These are phyloP conservation scores for Nowickia ferox DNA, from an alignment of 2,888 invertebrate genomes.

Conservation along the genomic window DNA sequence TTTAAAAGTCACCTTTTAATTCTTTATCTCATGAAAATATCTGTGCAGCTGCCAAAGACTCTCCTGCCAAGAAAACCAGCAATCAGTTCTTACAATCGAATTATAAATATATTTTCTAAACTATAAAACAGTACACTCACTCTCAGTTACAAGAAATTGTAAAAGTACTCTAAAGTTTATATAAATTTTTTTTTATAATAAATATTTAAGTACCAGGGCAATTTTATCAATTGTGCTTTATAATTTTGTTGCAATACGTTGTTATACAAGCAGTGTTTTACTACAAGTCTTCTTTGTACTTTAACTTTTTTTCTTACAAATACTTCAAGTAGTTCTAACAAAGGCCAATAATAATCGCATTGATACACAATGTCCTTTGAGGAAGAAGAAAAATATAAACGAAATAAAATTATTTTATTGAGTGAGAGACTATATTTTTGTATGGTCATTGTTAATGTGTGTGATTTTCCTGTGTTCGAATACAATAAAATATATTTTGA, in stretches of 20 bases:
- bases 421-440: constrained; percentile 49
- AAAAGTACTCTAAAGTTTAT: constrained; percentile 23
- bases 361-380: constrained; percentile 60
- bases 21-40: no score
- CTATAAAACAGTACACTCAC: constrained; percentile 28
- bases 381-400: constrained; percentile 15
- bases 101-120: constrained; percentile 45
- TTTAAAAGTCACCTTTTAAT: no score
- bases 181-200: constrained; percentile 32
- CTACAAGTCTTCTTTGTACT: constrained; percentile 37
- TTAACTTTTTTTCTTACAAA: constrained; percentile 46
- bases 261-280: constrained; percentile 38
- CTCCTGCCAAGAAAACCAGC: neutral
- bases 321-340: constrained; percentile 42
- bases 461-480: constrained; percentile 40
- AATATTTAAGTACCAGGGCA: constrained; percentile 45
- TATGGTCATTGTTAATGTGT: constrained; percentile 42
- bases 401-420: constrained; percentile 59
- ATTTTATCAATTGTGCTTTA: constrained; percentile 43
- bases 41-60: no score
- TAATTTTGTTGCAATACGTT: constrained; percentile 23
- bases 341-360: constrained; percentile 67
- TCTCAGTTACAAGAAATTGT: neutral
- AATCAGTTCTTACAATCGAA: constrained; percentile 31
- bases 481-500: constrained; percentile 55